Conservation (phyloP, 2,888 invertebrate genomes). For the Eupsilia transversa region DNA sequence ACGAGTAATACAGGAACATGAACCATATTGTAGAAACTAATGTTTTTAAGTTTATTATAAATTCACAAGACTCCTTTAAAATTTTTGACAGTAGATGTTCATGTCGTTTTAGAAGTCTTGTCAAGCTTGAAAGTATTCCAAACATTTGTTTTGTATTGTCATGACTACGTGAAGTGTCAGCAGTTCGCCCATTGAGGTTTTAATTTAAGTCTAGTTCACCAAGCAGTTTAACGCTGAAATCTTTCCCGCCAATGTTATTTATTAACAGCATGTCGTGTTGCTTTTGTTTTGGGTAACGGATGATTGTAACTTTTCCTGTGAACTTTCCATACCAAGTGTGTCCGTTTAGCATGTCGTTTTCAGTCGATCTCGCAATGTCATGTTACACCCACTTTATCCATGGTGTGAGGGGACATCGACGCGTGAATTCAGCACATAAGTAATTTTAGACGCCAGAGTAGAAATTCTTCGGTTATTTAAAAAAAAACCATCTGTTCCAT, state of each 20-base stretch:
- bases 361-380: not conserved
- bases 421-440: not conserved
- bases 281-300: not conserved
- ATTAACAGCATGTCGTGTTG: not conserved
- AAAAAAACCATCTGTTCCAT: too few relatives aligned
- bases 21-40: conserved; percentile 82
- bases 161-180: conserved; percentile 58
- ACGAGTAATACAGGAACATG: conserved; percentile 78
- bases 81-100: conserved; percentile 82
- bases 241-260: not conserved
- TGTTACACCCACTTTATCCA: not conserved
- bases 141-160: conserved; percentile 75
- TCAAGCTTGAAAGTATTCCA: conserved; percentile 78
- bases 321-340: not conserved
- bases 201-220: not conserved
- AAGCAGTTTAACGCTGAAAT: not conserved
- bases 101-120: conserved; percentile 77
- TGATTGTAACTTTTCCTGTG: not conserved
- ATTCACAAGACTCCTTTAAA: conserved; percentile 80
- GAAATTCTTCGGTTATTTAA: too few relatives aligned
- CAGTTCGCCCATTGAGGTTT: conserved; percentile 6
- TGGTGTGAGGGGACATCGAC: not conserved
- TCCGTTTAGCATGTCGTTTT: not conserved
- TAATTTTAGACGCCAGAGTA: not conserved
- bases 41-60: conserved; percentile 79